Percentiles rank a stretch among this genome's conserved stretches.
phyloP scores from a whole-genome alignment of 2,797 vertebrate genomes.

The Prionace glauca region DNA sequence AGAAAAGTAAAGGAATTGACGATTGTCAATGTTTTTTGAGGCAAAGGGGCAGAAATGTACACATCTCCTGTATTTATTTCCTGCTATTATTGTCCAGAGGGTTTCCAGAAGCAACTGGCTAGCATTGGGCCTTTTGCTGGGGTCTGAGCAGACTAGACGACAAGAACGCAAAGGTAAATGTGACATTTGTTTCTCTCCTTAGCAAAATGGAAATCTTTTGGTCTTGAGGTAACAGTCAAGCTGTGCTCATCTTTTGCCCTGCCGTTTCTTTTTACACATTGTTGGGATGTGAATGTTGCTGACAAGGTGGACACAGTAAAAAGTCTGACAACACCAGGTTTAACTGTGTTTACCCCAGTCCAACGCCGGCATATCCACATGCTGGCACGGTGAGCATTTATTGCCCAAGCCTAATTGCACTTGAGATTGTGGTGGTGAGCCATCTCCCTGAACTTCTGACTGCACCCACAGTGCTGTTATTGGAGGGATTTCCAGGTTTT shows the following conservation, averaged over 20 bases:
- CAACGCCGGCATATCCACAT: too few species aligned
- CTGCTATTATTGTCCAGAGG: neutral
- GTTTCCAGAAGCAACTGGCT: neutral
- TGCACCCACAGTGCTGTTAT: too few species aligned
- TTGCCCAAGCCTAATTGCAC: too few species aligned
- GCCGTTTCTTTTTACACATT: neutral
- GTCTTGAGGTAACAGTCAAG: neutral
- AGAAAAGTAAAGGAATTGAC: neutral
- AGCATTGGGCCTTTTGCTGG: neutral
- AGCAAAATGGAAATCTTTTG: neutral
- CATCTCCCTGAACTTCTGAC: too few species aligned
- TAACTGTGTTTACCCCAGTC: too few species aligned
- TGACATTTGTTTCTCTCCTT: neutral
- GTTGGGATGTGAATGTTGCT: too few species aligned
- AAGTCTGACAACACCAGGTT: too few species aligned
- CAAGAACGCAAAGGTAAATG: neutral
- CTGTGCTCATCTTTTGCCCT: neutral
- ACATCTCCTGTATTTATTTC: neutral
- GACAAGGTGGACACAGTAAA: too few species aligned
- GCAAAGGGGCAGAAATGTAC: neutral
- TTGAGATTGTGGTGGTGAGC: too few species aligned
- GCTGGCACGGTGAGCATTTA: too few species aligned
- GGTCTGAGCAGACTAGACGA: too few species aligned
- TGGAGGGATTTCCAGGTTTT: too few species aligned
- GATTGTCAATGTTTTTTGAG: neutral